Base-by-base conservation (phyloP, 2,888 invertebrate genomes). In the Stenolophus ochropezus region DNA sequence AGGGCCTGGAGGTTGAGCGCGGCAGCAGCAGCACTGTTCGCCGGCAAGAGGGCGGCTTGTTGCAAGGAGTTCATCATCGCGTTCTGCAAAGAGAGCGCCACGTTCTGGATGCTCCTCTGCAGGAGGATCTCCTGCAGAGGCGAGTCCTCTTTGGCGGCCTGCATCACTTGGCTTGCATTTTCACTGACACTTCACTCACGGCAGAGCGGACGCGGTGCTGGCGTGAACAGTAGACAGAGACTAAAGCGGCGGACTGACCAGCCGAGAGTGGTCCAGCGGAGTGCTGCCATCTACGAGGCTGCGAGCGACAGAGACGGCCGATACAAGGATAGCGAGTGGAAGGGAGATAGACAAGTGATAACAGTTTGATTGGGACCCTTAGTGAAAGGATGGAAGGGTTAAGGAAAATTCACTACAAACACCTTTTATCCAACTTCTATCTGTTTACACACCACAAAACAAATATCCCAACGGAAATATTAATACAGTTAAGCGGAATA, bases 21-120 rank as follows among this genome's bases (percentile, higher is more conserved):
- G 47, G 95, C 95, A 47, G 96, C 96, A 5, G 96, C 96, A 2
- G 96, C 95, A 1, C 96, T 96, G 85, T 96, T 95, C 0, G 94
- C 94, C 4, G 96, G 96, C 85, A 96, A 88, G 21, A 96, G 90
- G 0, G 96, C 96, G 0, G 96, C 96, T 87, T 96, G 95, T 88
- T 96, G 96, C 84, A 96, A 89, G 6, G 96, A 95, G 86, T 94
- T 95, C 90, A 96, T 94, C 92, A 96, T 94, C 5, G 96, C 95
- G 87, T 95, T 95, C 89, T 96, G 96, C 75, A 96, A 90, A 11
- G 95, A 94, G 84, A 96, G 91, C 42, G 96, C 95, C 73, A 96
- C 95, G 86, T 93, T 94, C 88, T 94, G 94, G 16, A 92, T 89
- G 49, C 90, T 90, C 74, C 91, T 86, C 85, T 90, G 90, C 84